These are phyloP conservation scores for Sebastes alutus DNA, from an alignment of 2,797 vertebrate species.

Conservation along the genomic window DNA sequence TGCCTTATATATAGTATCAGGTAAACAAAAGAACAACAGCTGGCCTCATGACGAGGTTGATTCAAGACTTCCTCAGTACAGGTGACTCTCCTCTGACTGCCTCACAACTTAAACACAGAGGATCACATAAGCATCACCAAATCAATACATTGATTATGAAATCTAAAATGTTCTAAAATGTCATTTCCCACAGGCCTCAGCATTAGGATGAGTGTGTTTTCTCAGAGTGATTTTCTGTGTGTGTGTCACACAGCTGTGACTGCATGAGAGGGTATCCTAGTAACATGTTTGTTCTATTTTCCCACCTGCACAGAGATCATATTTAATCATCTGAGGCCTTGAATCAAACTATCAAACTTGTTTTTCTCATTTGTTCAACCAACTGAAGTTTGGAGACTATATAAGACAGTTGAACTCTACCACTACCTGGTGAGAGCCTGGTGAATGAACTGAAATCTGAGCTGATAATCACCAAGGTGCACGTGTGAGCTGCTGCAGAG, in stretches of 20 bases:
- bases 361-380: background rate
- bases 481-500: background rate
- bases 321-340: background rate
- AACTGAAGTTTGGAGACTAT: background rate
- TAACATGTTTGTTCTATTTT: conserved; percentile 5
- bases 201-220: background rate
- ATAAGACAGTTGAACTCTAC: background rate
- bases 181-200: background rate
- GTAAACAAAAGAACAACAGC: too few species aligned
- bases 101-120: too few species aligned
- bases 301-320: background rate
- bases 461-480: background rate
- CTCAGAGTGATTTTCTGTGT: background rate
- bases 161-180: too few species aligned
- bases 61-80: too few species aligned
- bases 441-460: too few species aligned
- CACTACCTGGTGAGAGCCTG: background rate
- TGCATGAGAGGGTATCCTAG: background rate
- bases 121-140: too few species aligned
- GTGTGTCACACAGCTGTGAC: background rate
- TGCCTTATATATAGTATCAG: too few species aligned
- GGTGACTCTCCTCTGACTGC: too few species aligned
- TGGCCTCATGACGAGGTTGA: too few species aligned
- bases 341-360: background rate
- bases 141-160: too few species aligned